Evolutionary conservation across 2,888 invertebrate genomes (phyloP), one percentile per base, ranked within the genome.

Genomic region (Tetranychus piercei): DNA sequence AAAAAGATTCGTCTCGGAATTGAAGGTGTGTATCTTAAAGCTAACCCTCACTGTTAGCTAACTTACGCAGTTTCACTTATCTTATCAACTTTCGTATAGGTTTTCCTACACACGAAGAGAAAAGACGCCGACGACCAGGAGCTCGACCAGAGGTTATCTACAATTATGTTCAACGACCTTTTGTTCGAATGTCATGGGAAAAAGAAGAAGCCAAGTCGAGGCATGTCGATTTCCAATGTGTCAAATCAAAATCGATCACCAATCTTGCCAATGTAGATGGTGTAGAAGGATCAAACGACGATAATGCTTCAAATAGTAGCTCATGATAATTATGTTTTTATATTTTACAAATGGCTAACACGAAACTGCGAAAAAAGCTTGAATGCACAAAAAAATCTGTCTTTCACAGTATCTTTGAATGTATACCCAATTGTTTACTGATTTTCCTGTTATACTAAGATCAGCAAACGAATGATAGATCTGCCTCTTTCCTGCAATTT

Each of bases 171-270:
- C 99, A 99, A 82, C 86, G 99, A 1, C 99, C 99, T 0, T 99
- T 99, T 83, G 92, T 99, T 74, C 94, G 96, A 81, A 94, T 94
- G 91, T 94, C 94, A 0, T 99, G 99, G 99, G 99, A 99, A 82
- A 99, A 99, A 81, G 99, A 99, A 81, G 99, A 99, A 81, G 97
- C 96, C 0, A 95, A 96, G 81, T 94, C 94, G 81, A 88, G 99
- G 1, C 99, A 99, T 82, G 99, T 99, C 0, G 99, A 99, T 83
- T 99, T 97, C 77, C 93, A 97, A 84, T 97, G 96, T 82, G 94
- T 97, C 75, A 96, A 95, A 83, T 94, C 94, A 4, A 96, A 97
- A 82, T 94, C 94, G 0, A 94, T 96, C 44, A 96, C 95, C 11
- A 96, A 97, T 84, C 84, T 97, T 77, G 94, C 94, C 6, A 74